These are phyloP conservation scores for Ceratothoa steindachneri DNA, from an alignment of 2,888 invertebrate genomes.

Conservation along the genomic window DNA sequence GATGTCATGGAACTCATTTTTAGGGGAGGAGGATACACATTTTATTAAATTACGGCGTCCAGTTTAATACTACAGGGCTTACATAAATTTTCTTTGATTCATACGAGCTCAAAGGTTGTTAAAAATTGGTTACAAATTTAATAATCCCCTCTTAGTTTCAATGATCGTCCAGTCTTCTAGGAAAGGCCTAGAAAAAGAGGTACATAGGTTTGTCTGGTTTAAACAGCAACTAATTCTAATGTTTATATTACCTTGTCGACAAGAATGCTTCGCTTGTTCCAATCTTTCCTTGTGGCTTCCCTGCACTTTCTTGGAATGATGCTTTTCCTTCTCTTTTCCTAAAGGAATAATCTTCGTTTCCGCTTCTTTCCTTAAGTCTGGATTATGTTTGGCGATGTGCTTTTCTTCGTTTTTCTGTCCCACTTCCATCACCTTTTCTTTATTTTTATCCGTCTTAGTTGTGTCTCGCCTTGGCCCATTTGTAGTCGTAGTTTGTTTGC, in stretches of 20 bases:
- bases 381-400: neutral
- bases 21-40: no score
- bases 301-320: constrained; percentile 7
- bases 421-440: constrained; percentile 3
- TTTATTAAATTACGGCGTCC: no score
- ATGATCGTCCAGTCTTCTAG: no score
- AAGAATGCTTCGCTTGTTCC: constrained; percentile 42
- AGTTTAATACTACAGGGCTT: no score
- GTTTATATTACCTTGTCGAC: constrained; percentile 38
- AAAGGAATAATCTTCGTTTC: constrained; percentile 2
- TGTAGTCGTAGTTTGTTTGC: constrained; percentile 35
- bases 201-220: no score
- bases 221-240: no score
- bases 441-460: constrained; percentile 12
- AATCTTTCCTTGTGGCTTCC: constrained; percentile 17
- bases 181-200: no score
- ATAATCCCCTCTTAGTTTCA: no score
- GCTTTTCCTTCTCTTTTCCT: constrained; percentile 14
- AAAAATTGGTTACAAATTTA: no score
- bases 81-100: no score
- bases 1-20: no score
- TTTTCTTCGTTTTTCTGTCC: constrained; percentile 2
- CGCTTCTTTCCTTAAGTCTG: neutral
- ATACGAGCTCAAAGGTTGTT: no score
- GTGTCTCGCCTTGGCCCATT: constrained; percentile 7